Evolutionary conservation across 2,113 vertebrate species (phyloP).

Genomic region (Cranoglanis bouderius): DNA sequence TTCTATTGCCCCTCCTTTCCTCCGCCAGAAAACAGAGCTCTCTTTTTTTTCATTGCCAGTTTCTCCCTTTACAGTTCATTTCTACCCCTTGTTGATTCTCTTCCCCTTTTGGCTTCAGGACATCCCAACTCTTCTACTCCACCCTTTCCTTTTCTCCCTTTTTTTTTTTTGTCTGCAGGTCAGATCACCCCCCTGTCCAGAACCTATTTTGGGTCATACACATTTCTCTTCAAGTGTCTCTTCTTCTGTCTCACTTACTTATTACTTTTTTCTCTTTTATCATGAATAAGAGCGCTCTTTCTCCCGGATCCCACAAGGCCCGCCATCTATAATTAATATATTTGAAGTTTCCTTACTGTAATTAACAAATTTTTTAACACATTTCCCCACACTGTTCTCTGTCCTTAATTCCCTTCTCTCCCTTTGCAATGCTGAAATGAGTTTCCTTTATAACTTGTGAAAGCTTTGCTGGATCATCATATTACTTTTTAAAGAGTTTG

Average conservation of each 20-base stretch:
- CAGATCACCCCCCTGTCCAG: not conserved
- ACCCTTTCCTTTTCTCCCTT: not conserved
- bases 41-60: constrained; percentile 14
- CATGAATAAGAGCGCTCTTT: constrained; percentile 48
- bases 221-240: not conserved
- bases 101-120: not conserved
- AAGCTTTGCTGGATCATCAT: constrained; percentile 4
- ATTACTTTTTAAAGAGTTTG: not conserved
- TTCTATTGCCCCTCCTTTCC: not conserved
- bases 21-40: not conserved
- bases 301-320: constrained; percentile 60
- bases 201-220: not conserved
- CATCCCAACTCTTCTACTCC: not conserved
- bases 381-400: constrained; percentile 46
- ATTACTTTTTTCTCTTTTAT: constrained; percentile 51
- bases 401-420: constrained; percentile 22
- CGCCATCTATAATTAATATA: constrained; percentile 68
- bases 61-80: constrained; percentile 32
- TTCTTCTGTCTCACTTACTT: constrained; percentile 1
- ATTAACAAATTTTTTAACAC: constrained; percentile 59
- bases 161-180: not conserved
- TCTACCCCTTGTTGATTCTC: not conserved
- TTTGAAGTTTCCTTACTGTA: constrained; percentile 69
- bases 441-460: not conserved
- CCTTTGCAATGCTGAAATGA: not conserved